These are phyloP conservation scores for Crocuta crocuta DNA, from an alignment of 2,113 vertebrate genomes.

Conservation along the genomic window DNA sequence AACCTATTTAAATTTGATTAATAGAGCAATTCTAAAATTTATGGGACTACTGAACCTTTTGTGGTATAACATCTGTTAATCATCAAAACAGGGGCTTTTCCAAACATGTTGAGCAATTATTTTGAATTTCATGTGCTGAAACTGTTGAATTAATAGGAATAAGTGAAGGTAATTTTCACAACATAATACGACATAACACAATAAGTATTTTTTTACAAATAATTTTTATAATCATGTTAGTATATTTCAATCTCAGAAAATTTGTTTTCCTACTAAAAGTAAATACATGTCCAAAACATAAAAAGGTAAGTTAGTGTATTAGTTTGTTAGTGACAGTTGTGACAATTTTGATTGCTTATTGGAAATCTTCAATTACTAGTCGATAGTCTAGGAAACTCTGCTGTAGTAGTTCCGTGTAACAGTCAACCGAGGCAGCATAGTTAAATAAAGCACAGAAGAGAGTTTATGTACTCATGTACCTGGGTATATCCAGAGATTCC, in stretches of 20 bases:
- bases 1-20: slow-evolving; percentile 14
- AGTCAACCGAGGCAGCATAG: not conserved
- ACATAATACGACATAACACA: not conserved
- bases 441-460: not conserved
- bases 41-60: not conserved
- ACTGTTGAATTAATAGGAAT: not conserved
- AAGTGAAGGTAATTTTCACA: not conserved
- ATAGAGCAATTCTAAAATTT: not conserved
- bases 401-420: not conserved
- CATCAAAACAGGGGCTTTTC: not conserved
- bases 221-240: not conserved
- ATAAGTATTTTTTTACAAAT: not conserved
- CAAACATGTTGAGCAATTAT: not conserved
- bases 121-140: not conserved
- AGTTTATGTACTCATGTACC: not conserved
- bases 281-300: not conserved
- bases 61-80: not conserved
- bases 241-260: not conserved
- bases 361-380: not conserved
- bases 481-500: not conserved
- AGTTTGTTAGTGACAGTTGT: not conserved
- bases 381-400: not conserved
- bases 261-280: slow-evolving; percentile 26
- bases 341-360: not conserved
- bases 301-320: not conserved